Base-by-base conservation (phyloP, 1,140 invertebrate species). In the Ridgeia piscesae region DNA sequence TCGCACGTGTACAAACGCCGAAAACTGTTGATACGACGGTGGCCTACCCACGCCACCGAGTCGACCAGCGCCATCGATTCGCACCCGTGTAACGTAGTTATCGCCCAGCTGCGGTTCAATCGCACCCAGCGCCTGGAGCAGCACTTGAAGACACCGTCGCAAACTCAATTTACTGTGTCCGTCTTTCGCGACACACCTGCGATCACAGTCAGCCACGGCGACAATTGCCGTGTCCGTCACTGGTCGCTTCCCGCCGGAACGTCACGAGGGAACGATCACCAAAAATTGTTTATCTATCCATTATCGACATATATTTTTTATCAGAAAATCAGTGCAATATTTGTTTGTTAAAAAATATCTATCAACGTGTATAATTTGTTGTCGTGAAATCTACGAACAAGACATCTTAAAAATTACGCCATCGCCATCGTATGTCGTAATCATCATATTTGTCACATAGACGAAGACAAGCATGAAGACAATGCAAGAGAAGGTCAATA, bases 151-250 rank as follows among this genome's bases (percentile, higher is more conserved):
- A 21, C 14, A 77, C 58, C 58, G 27, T 77, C 58, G 27, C 58
- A 21, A 77, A 77, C 58, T 77, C 58, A 77, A n/a, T 31, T 77
- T 77, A 77, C 11, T 31, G 58, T 77, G 58, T 77, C 58, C 58
- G 58, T 77, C 58, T 77, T 77, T 77, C 58, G 58, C 58, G 48
- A 50, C 48, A 77, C 58, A 77, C 58, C 58, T 77, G 58, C 58
- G 58, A 77, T 21, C 27, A 17, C 58, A 31, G 58, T 21, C 58
- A 77, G 58, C 14, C 58, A 77, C 58, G 58, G 27, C 58, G 58
- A 27, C 17, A 21, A 4, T 21, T 77, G 58, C 17, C 27, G 27
- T 8, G 58, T 4, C 58, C 27, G 17, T 77, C 58, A 31, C 2
- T 77, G 58, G 58, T 2, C 27, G 27, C 14, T 77, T 21, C 27